phyloP scores from a whole-genome alignment of 2,888 invertebrate genomes.

The Lamproptera curius region DNA sequence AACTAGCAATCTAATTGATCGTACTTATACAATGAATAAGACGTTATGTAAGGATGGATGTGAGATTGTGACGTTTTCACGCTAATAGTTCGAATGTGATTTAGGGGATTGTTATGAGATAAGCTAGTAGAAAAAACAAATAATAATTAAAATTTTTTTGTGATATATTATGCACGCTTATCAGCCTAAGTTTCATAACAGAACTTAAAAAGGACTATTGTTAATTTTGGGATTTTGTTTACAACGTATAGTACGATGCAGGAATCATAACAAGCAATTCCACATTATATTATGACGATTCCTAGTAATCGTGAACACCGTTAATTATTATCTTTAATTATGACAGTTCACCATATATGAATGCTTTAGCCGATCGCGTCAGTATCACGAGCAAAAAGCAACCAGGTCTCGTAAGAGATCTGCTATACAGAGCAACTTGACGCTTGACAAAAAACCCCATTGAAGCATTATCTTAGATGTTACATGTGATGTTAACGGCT shows the following conservation, averaged over 20 bases:
- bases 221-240: too few relatives aligned
- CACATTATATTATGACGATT: slow-evolving; percentile 69
- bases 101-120: too few relatives aligned
- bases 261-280: slow-evolving; percentile 32
- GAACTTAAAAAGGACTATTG: too few relatives aligned
- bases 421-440: slow-evolving; percentile 58
- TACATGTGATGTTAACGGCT: slow-evolving; percentile 40
- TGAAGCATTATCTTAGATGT: slow-evolving; percentile 49
- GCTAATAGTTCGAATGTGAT: too few relatives aligned
- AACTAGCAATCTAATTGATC: too few relatives aligned
- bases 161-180: too few relatives aligned
- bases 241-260: slow-evolving; percentile 1
- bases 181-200: too few relatives aligned
- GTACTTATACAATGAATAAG: too few relatives aligned
- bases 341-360: slow-evolving; percentile 74
- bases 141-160: too few relatives aligned
- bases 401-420: slow-evolving; percentile 44
- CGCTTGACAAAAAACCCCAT: slow-evolving; percentile 50
- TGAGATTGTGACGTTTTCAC: too few relatives aligned
- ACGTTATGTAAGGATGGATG: too few relatives aligned
- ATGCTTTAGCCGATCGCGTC: slow-evolving; percentile 56
- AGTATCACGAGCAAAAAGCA: slow-evolving; percentile 51
- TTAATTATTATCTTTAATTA: slow-evolving; percentile 75
- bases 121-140: too few relatives aligned
- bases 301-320: slow-evolving; percentile 48